Evolutionary conservation across 2,113 vertebrate genomes (phyloP).

Genomic region (Prietella phreatophila): DNA sequence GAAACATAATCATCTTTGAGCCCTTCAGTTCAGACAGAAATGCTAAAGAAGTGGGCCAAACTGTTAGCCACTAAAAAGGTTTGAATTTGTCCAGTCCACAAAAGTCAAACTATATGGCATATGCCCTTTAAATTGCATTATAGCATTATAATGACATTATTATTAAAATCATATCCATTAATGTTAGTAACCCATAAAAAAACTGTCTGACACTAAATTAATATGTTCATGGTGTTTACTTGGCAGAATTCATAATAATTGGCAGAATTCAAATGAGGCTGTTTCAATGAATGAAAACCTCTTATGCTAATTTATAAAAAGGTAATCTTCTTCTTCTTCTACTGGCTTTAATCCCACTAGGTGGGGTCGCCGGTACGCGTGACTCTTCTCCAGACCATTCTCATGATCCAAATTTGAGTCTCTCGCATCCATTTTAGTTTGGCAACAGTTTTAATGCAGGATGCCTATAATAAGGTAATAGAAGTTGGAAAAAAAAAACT

Average conservation of each 20-base stretch:
- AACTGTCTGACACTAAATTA: background rate
- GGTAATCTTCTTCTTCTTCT: too few relatives aligned
- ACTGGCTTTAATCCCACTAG: too few relatives aligned
- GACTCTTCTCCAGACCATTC: too few relatives aligned
- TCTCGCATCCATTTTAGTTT: too few relatives aligned
- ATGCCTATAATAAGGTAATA: background rate
- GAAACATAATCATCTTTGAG: background rate
- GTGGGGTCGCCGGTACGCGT: too few relatives aligned
- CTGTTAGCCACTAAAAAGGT: background rate
- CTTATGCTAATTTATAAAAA: background rate
- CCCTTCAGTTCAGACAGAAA: background rate
- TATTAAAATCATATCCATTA: background rate
- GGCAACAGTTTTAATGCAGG: too few relatives aligned
- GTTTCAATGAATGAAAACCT: background rate
- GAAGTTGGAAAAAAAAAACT: background rate
- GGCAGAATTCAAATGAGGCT: background rate
- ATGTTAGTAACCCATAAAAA: background rate
- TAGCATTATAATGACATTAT: background rate
- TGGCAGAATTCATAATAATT: background rate
- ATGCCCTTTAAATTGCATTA: background rate
- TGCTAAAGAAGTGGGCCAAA: slow-evolving; percentile 17
- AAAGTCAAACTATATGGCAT: background rate
- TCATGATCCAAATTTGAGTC: too few relatives aligned
- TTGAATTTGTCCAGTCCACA: background rate
- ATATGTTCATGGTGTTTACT: background rate